Evolutionary conservation across 2,888 invertebrate species (phyloP), one percentile per base, ranked within the genome.

Genomic region (Celastrina argiolus): DNA sequence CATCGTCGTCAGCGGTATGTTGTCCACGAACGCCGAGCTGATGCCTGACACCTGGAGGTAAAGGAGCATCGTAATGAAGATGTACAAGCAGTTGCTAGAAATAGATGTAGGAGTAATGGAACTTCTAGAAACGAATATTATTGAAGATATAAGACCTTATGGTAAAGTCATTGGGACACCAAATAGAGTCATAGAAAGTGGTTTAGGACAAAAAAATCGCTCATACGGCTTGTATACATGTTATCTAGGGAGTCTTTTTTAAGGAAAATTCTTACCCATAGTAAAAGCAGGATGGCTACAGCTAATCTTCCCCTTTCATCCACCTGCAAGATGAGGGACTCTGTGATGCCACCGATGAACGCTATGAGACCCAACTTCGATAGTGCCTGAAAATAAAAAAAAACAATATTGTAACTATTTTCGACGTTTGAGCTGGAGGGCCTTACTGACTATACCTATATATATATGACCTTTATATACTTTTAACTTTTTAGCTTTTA

Each of bases 1-100:
- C 94, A 97, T 97, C 0, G 97, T 97, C 1, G 97, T 96, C 67
- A 97, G 92, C 0, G 97, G 97, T 68, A 97, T 96, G 81, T 97
- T 97, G 84, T 97, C 97, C 7, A 97, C 96, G 78, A 97, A 96
- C 1, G 96, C 95, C 0, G 97, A 97, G 0, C 95, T 96, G 18
- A 96, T 75, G 0, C 96, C 96, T 0, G 97, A 96, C 6, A 95
- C 94, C 95, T 94, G 92, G 10, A 63, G 31, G 7, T 18, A 7
- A 10, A 45, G 2, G 18, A 45, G 8, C 18, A 7, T 31, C 31
- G 31, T n/a, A n/a, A n/a, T n/a, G 8, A 39, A 63, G 12, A 26
- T 41, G 12, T 2, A 14, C 18, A n/a, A 36, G 0, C 22, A 51
- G n/a, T n/a, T n/a, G n/a, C n/a, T n/a, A n/a, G n/a, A n/a, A n/a